A percentile compares a stretch with the other conserved stretches of the same genome.
These are phyloP conservation scores for Microtus montanus DNA, from an alignment of 2,113 vertebrate species.

Conservation along the genomic window DNA sequence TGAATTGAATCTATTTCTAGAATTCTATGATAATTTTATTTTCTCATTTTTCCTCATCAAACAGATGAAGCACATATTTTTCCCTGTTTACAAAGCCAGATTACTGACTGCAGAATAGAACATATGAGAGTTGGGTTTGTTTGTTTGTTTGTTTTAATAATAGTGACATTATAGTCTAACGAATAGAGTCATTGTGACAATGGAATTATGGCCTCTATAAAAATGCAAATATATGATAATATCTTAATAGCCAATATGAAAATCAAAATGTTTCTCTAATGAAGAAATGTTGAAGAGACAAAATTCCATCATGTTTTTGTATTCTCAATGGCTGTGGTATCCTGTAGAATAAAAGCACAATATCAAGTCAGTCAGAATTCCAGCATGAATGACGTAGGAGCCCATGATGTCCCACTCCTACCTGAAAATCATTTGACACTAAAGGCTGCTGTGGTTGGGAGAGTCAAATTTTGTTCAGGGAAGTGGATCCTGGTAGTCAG, in stretches of 20 bases:
- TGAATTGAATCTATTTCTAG: not conserved
- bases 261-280: not conserved
- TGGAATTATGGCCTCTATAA: not conserved
- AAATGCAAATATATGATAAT: constrained; percentile 1
- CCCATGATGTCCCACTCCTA: rapidly evolving
- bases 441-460: not conserved
- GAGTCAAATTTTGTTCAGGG: not conserved
- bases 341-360: not conserved
- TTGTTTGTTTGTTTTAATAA: not conserved
- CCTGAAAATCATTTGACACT: not conserved
- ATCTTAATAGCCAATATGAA: not conserved
- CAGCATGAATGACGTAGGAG: not conserved
- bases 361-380: too few relatives aligned
- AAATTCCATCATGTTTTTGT: not conserved
- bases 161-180: not conserved
- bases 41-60: not conserved
- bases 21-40: not conserved
- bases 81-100: not conserved
- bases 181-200: not conserved
- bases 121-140: not conserved
- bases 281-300: too few relatives aligned
- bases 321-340: too few relatives aligned
- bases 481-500: not conserved
- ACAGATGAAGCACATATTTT: not conserved
- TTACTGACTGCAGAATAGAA: not conserved